Evolutionary conservation across 2,797 vertebrate species (phyloP).

Genomic region (Margarornis squamiger): DNA sequence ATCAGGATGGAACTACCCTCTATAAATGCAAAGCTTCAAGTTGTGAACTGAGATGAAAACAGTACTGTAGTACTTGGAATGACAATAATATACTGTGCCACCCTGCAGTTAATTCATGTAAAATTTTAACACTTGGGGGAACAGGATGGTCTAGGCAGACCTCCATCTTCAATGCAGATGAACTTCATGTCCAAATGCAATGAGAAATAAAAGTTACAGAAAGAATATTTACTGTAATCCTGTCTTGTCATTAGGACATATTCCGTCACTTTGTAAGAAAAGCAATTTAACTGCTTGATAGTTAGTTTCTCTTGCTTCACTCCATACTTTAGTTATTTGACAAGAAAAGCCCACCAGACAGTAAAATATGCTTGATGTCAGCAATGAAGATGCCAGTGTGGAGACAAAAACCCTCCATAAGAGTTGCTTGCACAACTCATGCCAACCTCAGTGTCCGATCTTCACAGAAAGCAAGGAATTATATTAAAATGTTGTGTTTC

Average conservation of each 20-base stretch:
- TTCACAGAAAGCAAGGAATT: background rate
- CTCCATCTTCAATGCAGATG: background rate
- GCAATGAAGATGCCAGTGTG: background rate
- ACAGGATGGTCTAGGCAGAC: background rate
- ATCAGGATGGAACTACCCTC: background rate
- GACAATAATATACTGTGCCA: background rate
- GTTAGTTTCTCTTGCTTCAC: background rate
- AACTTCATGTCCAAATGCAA: background rate
- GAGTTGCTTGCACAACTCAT: background rate
- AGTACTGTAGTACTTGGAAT: background rate
- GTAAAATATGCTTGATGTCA: background rate
- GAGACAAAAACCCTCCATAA: background rate
- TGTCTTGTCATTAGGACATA: background rate
- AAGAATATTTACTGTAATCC: background rate
- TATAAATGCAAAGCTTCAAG: background rate
- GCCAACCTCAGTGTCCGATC: background rate
- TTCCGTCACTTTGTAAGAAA: background rate
- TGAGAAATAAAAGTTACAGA: background rate
- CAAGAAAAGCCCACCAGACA: background rate
- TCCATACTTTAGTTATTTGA: background rate
- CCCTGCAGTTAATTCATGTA: background rate
- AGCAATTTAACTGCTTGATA: background rate
- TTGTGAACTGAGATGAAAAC: conserved; percentile 18
- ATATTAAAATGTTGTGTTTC: background rate
- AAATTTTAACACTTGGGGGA: background rate